Evolutionary conservation across 2,797 vertebrate species (phyloP).

Genomic region (Clarias laeviceps): DNA sequence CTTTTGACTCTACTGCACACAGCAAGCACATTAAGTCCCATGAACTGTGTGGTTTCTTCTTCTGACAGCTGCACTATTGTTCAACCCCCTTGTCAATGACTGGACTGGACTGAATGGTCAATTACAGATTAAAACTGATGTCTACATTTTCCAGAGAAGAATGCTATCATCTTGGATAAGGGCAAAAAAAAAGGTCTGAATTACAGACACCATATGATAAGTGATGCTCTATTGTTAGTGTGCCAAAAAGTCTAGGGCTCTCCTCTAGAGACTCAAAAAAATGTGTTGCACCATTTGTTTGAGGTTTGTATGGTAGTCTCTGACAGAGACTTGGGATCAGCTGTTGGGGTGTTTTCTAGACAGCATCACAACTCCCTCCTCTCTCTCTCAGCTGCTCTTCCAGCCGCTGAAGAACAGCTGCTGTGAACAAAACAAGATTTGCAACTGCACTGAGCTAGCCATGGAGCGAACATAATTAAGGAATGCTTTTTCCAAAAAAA

Average conservation of each 20-base stretch:
- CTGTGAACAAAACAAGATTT: conserved; percentile 49
- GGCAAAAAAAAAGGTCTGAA: conserved; percentile 42
- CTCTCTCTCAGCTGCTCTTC: conserved; percentile 60
- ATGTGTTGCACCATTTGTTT: conserved; percentile 52
- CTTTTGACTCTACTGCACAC: conserved; percentile 5
- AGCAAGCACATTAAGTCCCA: conserved; percentile 23
- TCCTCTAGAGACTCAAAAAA: conserved; percentile 44
- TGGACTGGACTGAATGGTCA: conserved; percentile 40
- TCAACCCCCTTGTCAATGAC: conserved; percentile 22
- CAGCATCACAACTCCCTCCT: conserved; percentile 47
- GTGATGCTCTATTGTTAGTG: conserved; percentile 40
- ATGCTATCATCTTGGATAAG: conserved; percentile 44
- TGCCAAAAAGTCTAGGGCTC: conserved; percentile 42
- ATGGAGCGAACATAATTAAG: conserved; percentile 33
- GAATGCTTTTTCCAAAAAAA: conserved; percentile 8
- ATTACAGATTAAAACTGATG: conserved; percentile 48
- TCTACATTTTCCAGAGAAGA: conserved; percentile 38
- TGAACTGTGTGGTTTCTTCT: conserved; percentile 36
- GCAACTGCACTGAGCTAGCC: conserved; percentile 43
- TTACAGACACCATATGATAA: conserved; percentile 53
- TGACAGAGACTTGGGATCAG: conserved; percentile 58
- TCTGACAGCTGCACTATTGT: conserved; percentile 46
- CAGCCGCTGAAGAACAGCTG: conserved; percentile 68
- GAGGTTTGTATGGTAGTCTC: conserved; percentile 50
- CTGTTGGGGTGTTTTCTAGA: conserved; percentile 56